Base-by-base conservation (phyloP, 1,140 invertebrate genomes). In the Drosophila tani region DNA sequence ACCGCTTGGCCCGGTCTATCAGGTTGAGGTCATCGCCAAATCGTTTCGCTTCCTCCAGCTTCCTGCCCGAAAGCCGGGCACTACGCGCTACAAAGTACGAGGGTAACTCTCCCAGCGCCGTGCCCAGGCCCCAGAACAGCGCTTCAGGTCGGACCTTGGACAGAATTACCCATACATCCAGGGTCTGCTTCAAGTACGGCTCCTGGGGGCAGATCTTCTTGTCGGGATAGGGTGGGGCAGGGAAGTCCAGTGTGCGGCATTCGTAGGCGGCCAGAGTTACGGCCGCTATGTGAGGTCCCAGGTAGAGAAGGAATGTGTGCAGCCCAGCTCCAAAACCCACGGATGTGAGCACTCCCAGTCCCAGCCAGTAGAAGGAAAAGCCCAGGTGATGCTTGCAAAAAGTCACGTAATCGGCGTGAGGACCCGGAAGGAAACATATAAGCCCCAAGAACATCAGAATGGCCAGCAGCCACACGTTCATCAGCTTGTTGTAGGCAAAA, bases 201-300 rank as follows among this genome's bases (percentile, higher is more conserved):
- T 94, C 94, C 6, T 94, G 93, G 1, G 97, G 96, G 92, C 97
- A 98, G 24, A 97, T 94, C 81, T 97, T 97, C 78, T 96, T 95
- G 91, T 97, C 96, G 50, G 96, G 97, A 94, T 98, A 98, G 0
- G 97, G 97, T 35, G 97, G 97, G 70, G 97, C 95, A 1, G 98
- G 99, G 93, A 99, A 99, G 91, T 99, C 96, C 4, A 99, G 94
- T 11, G 96, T 96, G 7, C 97, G 96, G 93, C 99, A 99, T 93
- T 99, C 98, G 93, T 99, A 99, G 0, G 98, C 99, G 35, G 99
- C 99, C 90, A 99, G 94, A 8, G 99, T 99, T 12, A 99, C 99
- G 53, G 96, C 94, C 14, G 97, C 97, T 92, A 98, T 97, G 85
- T 97, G 96, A 21, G 98, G 97, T 24, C 99, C 98, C 79, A 99